Evolutionary conservation across 2,888 invertebrate species (phyloP).

Genomic region (Napeogenes sylphis): DNA sequence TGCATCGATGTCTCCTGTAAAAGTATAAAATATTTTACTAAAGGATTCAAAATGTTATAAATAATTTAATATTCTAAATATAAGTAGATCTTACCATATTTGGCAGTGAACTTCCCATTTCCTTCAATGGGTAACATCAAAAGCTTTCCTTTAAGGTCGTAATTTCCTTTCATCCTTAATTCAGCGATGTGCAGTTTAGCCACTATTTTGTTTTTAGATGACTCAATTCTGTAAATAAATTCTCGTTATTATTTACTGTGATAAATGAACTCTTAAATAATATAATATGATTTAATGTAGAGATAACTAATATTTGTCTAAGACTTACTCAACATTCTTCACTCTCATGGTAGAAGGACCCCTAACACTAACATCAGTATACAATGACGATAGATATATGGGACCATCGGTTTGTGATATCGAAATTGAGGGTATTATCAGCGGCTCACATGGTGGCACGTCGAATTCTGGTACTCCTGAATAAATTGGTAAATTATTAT

Average conservation of each 20-base stretch:
- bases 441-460: slow-evolving; percentile 81
- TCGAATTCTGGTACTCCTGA: slow-evolving; percentile 79
- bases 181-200: slow-evolving; percentile 81
- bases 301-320: background rate
- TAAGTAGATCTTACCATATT: slow-evolving; percentile 77
- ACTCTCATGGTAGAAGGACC: slow-evolving; percentile 80
- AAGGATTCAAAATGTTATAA: background rate
- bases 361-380: slow-evolving; percentile 77
- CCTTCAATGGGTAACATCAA: slow-evolving; percentile 86
- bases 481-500: slow-evolving; percentile 7
- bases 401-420: slow-evolving; percentile 80
- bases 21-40: slow-evolving; percentile 4
- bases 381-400: slow-evolving; percentile 78
- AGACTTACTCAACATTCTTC: slow-evolving; percentile 77
- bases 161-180: slow-evolving; percentile 80
- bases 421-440: slow-evolving; percentile 78
- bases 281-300: too few species aligned
- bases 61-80: background rate
- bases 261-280: too few species aligned
- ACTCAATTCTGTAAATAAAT: slow-evolving; percentile 70
- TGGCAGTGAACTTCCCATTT: slow-evolving; percentile 80
- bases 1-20: slow-evolving; percentile 82
- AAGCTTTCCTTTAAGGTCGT: slow-evolving; percentile 82
- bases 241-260: background rate
- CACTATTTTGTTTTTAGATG: slow-evolving; percentile 75